Evolutionary conservation across 2,888 invertebrate species (phyloP), one percentile per base, ranked within the genome.

Genomic region (Teleogryllus oceanicus): DNA sequence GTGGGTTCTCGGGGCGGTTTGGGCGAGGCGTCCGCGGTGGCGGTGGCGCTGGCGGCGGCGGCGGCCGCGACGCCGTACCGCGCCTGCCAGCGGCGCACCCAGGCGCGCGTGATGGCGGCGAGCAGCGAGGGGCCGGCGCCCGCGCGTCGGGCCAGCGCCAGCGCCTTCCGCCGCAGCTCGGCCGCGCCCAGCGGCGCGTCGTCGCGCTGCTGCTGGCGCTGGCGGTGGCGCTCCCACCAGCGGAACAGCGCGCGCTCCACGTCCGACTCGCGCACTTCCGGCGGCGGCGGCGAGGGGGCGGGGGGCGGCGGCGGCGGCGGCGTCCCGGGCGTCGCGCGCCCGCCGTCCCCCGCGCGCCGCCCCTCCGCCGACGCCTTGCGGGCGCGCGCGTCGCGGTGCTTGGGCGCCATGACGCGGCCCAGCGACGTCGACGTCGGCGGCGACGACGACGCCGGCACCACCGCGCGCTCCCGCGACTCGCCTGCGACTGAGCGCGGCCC

Each of bases 161-260:
- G 81, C 20, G 83, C 82, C 62, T 81, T 80, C 21, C 75, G 78
- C 16, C 80, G 78, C 51, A 81, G 79, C 20, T 81, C 79, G 49
- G 79, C 79, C 49, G 78, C 78, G 50, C 78, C 49, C 11, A 76
- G 78, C 11, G 77, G 77, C 12, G 74, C 62, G 3, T 77, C 79
- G 24, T 77, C 78, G 20, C 76, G 21, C 18, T 21, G 13, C 78
- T 20, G 78, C 74, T 37, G 78, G 50, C 80, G 78, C 21, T 79
- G 80, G 62, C 77, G 82, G 76, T 79, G 81, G 74, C 84, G 82
- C 76, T 83, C 83, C 81, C 83, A 84, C 85, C 84, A 84, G 37
- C 84, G 83, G 80, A 84, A 84, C 37, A 85, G 82, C 50, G 83
- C 82, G 78, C 83, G 82, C 78, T 84, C 85, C 50, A 86, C 85